Conservation (phyloP, 2,888 invertebrate species). For the Drosophila austrosaltans region DNA sequence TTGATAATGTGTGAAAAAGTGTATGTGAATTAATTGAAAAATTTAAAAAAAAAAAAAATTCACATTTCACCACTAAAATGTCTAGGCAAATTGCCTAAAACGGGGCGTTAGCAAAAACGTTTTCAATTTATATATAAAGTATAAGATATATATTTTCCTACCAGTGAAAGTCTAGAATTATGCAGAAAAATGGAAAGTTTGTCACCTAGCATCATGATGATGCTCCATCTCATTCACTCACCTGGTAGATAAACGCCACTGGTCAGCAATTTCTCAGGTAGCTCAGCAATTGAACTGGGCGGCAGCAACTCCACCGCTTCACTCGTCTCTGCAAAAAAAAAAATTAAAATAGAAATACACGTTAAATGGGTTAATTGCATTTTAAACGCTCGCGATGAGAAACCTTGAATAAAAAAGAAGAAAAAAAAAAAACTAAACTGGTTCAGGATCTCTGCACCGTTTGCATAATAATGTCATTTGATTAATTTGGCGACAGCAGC, state of each 20-base stretch:
- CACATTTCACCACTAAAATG: slow-evolving; percentile 48
- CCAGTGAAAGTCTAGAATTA: slow-evolving; percentile 74
- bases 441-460: slow-evolving; percentile 61
- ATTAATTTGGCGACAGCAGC: slow-evolving; percentile 68
- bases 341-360: slow-evolving; percentile 9
- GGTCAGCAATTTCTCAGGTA: slow-evolving; percentile 87
- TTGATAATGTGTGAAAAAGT: slow-evolving; percentile 72
- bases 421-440: slow-evolving; percentile 40
- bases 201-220: slow-evolving; percentile 35
- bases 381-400: slow-evolving; percentile 64
- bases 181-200: slow-evolving; percentile 71
- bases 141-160: slow-evolving; percentile 34
- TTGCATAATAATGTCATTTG: slow-evolving; percentile 76
- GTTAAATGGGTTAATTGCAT: slow-evolving; percentile 70
- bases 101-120: slow-evolving; percentile 60
- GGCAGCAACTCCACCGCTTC: slow-evolving; percentile 81
- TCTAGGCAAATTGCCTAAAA: slow-evolving; percentile 60
- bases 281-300: slow-evolving; percentile 87
- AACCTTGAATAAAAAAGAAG: slow-evolving; percentile 61
- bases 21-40: slow-evolving; percentile 60
- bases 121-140: slow-evolving; percentile 68
- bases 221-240: slow-evolving; percentile 80
- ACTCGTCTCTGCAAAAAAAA: slow-evolving; percentile 39
- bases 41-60: background rate
- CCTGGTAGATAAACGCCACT: slow-evolving; percentile 89